phyloP scores from a whole-genome alignment of 2,797 vertebrate species.

The Premnoplex brunnescens region DNA sequence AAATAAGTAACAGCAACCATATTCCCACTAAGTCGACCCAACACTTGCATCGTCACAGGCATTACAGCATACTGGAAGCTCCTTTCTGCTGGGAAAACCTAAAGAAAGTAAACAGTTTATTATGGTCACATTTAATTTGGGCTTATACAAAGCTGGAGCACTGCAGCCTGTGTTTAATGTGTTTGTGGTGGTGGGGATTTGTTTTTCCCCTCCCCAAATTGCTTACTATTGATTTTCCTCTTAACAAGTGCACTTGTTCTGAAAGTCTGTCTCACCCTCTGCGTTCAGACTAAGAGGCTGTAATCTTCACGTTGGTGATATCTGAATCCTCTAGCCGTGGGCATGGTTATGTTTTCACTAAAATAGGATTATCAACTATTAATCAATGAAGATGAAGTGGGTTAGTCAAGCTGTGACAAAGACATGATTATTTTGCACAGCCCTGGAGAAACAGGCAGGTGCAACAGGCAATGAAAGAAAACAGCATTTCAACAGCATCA shows the following conservation, averaged over 20 bases:
- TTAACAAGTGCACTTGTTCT: constrained; percentile 33
- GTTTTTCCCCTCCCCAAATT: neutral
- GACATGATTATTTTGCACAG: neutral
- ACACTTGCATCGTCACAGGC: neutral
- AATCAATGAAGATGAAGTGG: constrained; percentile 49
- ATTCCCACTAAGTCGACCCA: neutral
- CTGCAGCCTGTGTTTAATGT: constrained; percentile 50
- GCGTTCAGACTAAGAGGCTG: neutral
- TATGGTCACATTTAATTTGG: constrained; percentile 51
- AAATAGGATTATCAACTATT: constrained; percentile 51
- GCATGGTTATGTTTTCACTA: constrained; percentile 30
- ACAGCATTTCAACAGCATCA: neutral
- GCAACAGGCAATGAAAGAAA: neutral
- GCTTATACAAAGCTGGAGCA: neutral
- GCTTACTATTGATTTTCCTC: constrained; percentile 46
- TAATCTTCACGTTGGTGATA: neutral
- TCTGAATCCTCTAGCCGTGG: constrained; percentile 5
- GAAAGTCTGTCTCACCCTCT: neutral
- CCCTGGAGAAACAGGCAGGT: neutral
- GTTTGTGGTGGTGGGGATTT: neutral
- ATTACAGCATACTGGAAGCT: neutral
- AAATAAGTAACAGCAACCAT: neutral
- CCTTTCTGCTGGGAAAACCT: constrained; percentile 15
- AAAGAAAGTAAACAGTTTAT: constrained; percentile 57
- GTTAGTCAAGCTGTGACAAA: neutral